Percentiles rank a stretch among this genome's conserved stretches.
Conservation (phyloP, 2,888 invertebrate species). For the Coenonympha arcania region DNA sequence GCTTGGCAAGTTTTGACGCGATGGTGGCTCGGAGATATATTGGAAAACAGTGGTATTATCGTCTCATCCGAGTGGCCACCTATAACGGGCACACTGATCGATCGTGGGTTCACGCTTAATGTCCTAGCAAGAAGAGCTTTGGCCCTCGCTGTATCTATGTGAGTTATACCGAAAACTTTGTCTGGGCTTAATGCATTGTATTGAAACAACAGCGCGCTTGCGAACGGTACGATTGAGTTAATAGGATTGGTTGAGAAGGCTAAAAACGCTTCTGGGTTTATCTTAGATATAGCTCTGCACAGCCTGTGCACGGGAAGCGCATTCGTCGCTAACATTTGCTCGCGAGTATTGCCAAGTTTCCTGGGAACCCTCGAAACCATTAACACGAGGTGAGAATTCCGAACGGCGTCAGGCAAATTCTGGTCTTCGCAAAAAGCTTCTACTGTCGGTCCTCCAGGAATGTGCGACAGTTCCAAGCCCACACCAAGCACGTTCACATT, state of each 20-base stretch:
- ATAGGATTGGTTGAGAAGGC: conserved; percentile 52
- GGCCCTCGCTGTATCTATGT: conserved; percentile 46
- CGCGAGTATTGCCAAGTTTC: conserved; percentile 36
- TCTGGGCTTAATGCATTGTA: conserved; percentile 47
- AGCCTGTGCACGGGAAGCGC: conserved; percentile 42
- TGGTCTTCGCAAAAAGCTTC: conserved; percentile 34
- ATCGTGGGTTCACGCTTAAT: conserved; percentile 37
- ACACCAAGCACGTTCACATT: conserved; percentile 40
- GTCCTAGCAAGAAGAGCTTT: conserved; percentile 38
- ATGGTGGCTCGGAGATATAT: conserved; percentile 37
- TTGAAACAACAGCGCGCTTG: conserved; percentile 40
- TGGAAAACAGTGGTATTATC: conserved; percentile 53
- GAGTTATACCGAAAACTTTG: conserved; percentile 52
- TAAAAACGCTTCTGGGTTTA: conserved; percentile 46
- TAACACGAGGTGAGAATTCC: conserved; percentile 41
- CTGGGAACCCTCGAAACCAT: conserved; percentile 42
- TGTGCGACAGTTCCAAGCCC: conserved; percentile 40
- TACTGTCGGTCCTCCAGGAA: conserved; percentile 44
- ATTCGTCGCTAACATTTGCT: conserved; percentile 47
- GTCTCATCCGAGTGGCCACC: conserved; percentile 57
- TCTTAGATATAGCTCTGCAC: conserved; percentile 42
- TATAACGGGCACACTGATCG: conserved; percentile 46
- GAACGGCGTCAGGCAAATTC: conserved; percentile 37
- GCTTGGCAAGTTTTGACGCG: conserved; percentile 37
- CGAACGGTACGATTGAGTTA: conserved; percentile 52